Evolutionary conservation across 2,113 vertebrate species (phyloP).

Genomic region (Rhea americana): DNA sequence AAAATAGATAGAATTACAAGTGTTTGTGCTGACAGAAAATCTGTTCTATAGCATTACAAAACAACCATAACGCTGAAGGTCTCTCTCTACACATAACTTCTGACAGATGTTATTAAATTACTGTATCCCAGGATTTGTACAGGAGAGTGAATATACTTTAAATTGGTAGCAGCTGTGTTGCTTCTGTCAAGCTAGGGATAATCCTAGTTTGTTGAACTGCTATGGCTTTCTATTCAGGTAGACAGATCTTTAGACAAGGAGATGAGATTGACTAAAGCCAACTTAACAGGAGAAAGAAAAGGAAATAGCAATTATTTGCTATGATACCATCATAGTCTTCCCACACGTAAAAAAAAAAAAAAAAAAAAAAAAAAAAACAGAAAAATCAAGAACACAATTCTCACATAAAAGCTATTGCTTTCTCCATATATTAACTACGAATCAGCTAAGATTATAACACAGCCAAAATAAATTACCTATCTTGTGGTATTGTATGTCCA

Average conservation of each 20-base stretch:
- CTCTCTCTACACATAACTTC: neutral
- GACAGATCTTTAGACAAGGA: neutral
- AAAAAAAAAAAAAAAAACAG: neutral
- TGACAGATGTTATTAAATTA: neutral
- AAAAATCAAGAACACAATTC: neutral
- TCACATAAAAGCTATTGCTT: neutral
- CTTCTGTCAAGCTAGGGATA: neutral
- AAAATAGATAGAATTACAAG: neutral
- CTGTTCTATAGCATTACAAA: neutral
- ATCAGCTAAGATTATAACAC: neutral
- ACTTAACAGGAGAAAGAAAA: neutral
- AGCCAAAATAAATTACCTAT: conserved; percentile 42
- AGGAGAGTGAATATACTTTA: neutral
- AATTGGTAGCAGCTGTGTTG: conserved; percentile 1
- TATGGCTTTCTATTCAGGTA: neutral
- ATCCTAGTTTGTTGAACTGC: neutral
- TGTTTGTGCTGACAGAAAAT: conserved; percentile 4
- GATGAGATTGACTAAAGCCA: neutral
- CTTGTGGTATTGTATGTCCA: neutral
- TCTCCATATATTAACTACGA: neutral
- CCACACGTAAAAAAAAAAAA: neutral
- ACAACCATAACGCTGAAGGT: neutral
- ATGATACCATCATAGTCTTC: neutral
- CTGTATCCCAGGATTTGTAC: neutral
- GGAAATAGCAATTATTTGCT: neutral